Evolutionary conservation across 2,797 vertebrate species (phyloP).

Genomic region (Chrysolophus pictus): DNA sequence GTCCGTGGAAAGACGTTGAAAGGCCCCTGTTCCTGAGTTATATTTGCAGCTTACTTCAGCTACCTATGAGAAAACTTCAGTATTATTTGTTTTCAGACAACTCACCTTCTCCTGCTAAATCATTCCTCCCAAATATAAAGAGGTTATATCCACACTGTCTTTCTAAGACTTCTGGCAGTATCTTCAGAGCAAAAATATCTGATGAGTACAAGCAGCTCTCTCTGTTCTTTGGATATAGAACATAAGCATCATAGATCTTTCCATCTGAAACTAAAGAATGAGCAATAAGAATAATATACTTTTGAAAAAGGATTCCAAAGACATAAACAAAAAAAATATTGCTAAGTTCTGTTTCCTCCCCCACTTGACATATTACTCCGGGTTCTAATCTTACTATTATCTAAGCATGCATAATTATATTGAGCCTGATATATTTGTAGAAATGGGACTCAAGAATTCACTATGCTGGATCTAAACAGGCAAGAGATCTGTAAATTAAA

Average conservation of each 20-base stretch:
- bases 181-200: constrained; percentile 86
- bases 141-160: constrained; percentile 88
- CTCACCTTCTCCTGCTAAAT: constrained; percentile 88
- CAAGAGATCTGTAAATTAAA: not conserved
- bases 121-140: constrained; percentile 90
- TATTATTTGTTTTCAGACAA: not conserved
- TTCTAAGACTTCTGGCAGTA: constrained; percentile 89
- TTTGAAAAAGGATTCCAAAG: not conserved
- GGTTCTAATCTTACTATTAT: not conserved
- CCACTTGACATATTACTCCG: not conserved
- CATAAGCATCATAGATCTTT: constrained; percentile 90
- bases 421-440: not conserved
- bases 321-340: not conserved
- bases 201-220: constrained; percentile 74
- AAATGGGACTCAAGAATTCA: not conserved
- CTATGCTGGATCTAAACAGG: not conserved
- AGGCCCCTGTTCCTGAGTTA: not conserved
- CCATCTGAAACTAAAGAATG: constrained; percentile 83
- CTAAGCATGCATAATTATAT: not conserved
- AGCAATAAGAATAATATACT: not conserved
- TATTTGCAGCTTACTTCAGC: not conserved
- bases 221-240: constrained; percentile 84
- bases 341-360: not conserved
- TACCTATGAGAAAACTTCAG: not conserved
- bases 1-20: not conserved